These are phyloP conservation scores for Vidua chalybeata DNA, from an alignment of 2,113 vertebrate species.

Conservation along the genomic window DNA sequence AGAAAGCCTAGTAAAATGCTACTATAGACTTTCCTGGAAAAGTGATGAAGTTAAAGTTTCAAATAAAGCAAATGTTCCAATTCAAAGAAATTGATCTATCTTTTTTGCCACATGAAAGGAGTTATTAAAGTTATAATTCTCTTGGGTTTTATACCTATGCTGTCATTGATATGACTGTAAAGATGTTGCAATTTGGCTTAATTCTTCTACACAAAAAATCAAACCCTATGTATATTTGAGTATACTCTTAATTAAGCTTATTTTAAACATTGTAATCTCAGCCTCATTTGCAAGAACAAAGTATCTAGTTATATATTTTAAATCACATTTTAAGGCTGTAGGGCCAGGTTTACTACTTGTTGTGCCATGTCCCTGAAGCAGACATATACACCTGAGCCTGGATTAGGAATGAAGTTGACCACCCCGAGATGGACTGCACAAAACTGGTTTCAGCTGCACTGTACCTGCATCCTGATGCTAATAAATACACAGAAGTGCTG, in stretches of 20 bases:
- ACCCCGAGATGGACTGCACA: background rate
- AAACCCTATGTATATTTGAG: background rate
- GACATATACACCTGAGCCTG: fast-evolving
- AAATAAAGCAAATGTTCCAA: conserved; percentile 30
- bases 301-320: background rate
- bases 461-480: background rate
- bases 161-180: background rate
- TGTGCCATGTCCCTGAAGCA: too few relatives aligned
- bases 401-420: background rate
- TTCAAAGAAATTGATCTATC: conserved; percentile 33
- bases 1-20: conserved; percentile 14
- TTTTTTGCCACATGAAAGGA: background rate
- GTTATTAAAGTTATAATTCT: conserved; percentile 26
- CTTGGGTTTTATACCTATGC: background rate
- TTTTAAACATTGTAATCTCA: background rate
- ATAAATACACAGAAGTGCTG: background rate
- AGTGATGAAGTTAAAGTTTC: conserved; percentile 20
- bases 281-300: background rate
- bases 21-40: conserved; percentile 7
- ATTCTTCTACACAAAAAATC: background rate
- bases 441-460: background rate
- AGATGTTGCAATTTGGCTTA: background rate
- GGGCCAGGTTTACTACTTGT: background rate
- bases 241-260: background rate
- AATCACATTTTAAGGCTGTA: background rate